A percentile compares a stretch with the other conserved stretches of the same genome.
phyloP scores from a whole-genome alignment of 2,113 vertebrate species.

The Brevimyrus niger region DNA sequence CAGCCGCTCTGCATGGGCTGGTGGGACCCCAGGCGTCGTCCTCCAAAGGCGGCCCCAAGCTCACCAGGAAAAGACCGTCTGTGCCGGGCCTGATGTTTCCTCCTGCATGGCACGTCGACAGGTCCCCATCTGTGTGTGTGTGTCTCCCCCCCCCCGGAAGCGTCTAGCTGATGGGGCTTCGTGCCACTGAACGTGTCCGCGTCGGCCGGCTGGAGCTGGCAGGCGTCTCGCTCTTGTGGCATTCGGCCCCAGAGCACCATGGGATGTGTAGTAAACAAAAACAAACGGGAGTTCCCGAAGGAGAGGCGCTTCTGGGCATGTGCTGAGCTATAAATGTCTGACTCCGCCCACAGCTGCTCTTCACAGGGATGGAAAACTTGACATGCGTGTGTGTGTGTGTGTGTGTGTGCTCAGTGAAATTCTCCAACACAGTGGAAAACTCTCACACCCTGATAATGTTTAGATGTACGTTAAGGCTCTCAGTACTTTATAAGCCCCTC shows the following conservation, averaged over 20 bases:
- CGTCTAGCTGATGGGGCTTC: not conserved
- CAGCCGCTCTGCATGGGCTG: not conserved
- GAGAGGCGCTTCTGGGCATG: not conserved
- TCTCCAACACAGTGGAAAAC: not conserved
- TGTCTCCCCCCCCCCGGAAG: no score
- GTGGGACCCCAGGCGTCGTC: not conserved
- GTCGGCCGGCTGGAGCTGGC: not conserved
- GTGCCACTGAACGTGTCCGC: not conserved
- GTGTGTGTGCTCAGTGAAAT: not conserved
- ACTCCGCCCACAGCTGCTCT: not conserved
- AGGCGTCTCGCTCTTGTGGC: not conserved
- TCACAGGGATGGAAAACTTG: not conserved
- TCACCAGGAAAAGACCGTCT: not conserved
- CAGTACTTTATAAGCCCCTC: no score
- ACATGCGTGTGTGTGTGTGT: not conserved
- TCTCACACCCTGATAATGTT: not conserved
- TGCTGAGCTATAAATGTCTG: not conserved
- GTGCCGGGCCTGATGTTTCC: not conserved
- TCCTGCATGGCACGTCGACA: not conserved
- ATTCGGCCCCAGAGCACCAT: not conserved
- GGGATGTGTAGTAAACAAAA: slow-evolving; percentile 12
- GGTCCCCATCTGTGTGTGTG: not conserved
- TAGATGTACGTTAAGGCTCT: not conserved
- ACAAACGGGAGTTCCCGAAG: not conserved
- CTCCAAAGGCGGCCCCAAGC: not conserved